Evolutionary conservation across 2,797 vertebrate genomes (phyloP).

Genomic region (Microctenopoma lineatum): DNA sequence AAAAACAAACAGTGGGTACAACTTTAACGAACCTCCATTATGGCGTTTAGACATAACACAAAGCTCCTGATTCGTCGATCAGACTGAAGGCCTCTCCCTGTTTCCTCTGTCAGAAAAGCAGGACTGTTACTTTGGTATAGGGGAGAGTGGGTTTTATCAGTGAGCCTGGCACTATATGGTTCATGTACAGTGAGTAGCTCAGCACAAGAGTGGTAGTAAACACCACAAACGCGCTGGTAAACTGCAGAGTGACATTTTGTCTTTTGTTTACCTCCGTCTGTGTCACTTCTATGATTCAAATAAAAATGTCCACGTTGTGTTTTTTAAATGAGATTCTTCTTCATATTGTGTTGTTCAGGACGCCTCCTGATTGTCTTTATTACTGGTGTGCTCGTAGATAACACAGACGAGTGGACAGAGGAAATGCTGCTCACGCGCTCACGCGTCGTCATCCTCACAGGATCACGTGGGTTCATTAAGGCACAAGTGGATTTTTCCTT

Average conservation of each 20-base stretch:
- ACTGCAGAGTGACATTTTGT: constrained; percentile 16
- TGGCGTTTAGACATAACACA: constrained; percentile 12
- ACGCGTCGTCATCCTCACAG: constrained; percentile 71
- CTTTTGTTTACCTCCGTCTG: background rate
- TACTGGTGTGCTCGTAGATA: constrained; percentile 57
- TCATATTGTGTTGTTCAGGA: constrained; percentile 48
- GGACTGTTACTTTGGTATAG: constrained; percentile 55
- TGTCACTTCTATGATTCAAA: constrained; percentile 32
- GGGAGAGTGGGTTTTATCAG: constrained; percentile 23
- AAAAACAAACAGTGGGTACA: background rate
- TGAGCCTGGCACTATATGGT: constrained; percentile 44
- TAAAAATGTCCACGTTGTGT: constrained; percentile 14
- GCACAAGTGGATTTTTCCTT: constrained; percentile 92
- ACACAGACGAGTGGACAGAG: constrained; percentile 35
- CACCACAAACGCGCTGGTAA: constrained; percentile 10
- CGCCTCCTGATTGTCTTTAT: constrained; percentile 2
- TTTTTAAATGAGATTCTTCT: constrained; percentile 26
- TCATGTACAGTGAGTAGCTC: background rate
- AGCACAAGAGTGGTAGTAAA: constrained; percentile 19
- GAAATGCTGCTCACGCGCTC: constrained; percentile 53
- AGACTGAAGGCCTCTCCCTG: constrained; percentile 19
- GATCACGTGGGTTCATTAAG: constrained; percentile 87
- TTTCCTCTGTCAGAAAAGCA: constrained; percentile 27
- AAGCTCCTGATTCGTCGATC: constrained; percentile 31
- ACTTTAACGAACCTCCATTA: constrained; percentile 3